Percentiles rank a stretch among this genome's conserved stretches.
phyloP scores from a whole-genome alignment of 2,113 vertebrate species.

The Amblyopsis rosae region DNA sequence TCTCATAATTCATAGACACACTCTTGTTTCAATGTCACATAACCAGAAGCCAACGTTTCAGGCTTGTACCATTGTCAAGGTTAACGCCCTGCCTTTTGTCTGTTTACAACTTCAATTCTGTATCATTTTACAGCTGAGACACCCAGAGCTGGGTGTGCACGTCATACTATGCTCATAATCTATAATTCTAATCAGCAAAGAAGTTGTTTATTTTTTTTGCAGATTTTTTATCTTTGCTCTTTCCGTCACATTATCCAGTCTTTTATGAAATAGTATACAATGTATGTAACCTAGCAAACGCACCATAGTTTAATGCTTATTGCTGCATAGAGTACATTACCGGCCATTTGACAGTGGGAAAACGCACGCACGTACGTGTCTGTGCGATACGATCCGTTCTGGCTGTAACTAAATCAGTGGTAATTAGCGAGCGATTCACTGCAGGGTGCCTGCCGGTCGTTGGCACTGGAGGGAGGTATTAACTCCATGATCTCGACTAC shows the following conservation, averaged over 20 bases:
- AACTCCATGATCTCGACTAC: constrained; percentile 68
- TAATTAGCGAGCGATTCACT: constrained; percentile 75
- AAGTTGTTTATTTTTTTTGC: too few species aligned
- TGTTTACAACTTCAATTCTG: constrained; percentile 11
- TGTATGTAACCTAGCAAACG: neutral
- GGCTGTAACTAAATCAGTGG: constrained; percentile 72
- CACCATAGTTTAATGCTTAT: neutral
- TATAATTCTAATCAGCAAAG: too few species aligned
- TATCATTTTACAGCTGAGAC: neutral
- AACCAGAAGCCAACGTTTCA: too few species aligned
- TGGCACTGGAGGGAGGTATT: constrained; percentile 74
- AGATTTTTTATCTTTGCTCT: too few species aligned
- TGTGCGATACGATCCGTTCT: constrained; percentile 63
- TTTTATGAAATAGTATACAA: neutral
- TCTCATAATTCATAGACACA: too few species aligned
- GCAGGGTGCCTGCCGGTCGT: constrained; percentile 70
- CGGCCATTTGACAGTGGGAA: constrained; percentile 31
- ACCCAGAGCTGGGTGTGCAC: neutral
- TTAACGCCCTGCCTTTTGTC: neutral
- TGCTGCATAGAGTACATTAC: constrained; percentile 14
- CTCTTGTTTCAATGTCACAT: too few species aligned
- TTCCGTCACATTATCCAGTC: neutral
- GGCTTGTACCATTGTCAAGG: too few species aligned
- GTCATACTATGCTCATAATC: neutral
- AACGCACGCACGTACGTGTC: constrained; percentile 36